A percentile compares a stretch with the other conserved stretches of the same genome.
phyloP scores from a whole-genome alignment of 2,888 invertebrate genomes.

The Anoncus sp. region DNA sequence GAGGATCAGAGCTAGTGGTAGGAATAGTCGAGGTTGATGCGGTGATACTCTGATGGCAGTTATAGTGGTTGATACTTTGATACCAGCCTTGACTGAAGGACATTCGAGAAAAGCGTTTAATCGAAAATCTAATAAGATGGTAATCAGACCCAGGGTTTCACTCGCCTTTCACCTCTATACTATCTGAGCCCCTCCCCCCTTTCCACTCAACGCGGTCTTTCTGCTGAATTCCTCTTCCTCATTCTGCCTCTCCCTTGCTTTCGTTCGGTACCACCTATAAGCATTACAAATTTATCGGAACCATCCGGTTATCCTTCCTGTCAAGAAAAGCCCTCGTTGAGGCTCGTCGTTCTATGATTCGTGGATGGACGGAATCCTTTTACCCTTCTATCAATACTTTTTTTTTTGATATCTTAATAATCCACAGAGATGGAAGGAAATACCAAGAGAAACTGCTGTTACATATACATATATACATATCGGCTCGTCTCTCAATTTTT shows the following conservation, averaged over 20 bases:
- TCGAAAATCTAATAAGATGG: slow-evolving; percentile 79
- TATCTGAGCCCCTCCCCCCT: slow-evolving; percentile 49
- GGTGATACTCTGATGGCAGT: not conserved
- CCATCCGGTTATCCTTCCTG: slow-evolving; percentile 32
- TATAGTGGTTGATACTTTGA: slow-evolving; percentile 19
- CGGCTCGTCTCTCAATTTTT: slow-evolving; percentile 26
- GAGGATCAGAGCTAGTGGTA: not conserved
- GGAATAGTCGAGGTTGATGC: no score
- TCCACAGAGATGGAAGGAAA: slow-evolving; percentile 44
- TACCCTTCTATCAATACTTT: slow-evolving; percentile 16
- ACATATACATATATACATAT: slow-evolving; percentile 8
- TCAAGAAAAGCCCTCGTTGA: slow-evolving; percentile 39
- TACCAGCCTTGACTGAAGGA: slow-evolving; percentile 21
- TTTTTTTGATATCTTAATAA: slow-evolving; percentile 70
- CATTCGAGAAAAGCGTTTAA: slow-evolving; percentile 67
- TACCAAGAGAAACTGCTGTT: slow-evolving; percentile 19
- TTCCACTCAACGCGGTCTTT: slow-evolving; percentile 25
- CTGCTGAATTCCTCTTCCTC: slow-evolving; percentile 15
- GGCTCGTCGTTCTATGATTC: slow-evolving; percentile 54
- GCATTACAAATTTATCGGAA: slow-evolving; percentile 77
- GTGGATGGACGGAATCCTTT: slow-evolving; percentile 48
- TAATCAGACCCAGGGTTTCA: slow-evolving; percentile 73
- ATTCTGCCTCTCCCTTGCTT: not conserved
- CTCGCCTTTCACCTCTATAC: slow-evolving; percentile 63
- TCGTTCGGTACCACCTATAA: slow-evolving; percentile 30